Base-by-base conservation (phyloP, 2,888 invertebrate genomes). In the Pyrrhia umbra region DNA sequence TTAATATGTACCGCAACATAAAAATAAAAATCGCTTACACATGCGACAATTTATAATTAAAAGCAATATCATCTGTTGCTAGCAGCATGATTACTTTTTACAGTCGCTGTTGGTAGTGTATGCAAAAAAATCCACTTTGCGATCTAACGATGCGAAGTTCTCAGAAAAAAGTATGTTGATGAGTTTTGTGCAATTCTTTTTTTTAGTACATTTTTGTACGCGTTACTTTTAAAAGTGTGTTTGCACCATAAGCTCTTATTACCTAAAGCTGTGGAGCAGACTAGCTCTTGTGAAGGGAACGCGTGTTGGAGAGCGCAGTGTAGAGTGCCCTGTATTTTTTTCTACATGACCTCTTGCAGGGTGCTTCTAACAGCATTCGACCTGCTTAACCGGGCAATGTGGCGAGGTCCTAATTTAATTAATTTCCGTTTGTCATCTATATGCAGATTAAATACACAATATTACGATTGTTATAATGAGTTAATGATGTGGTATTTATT, bases 41-140 rank as follows among this genome's bases (percentile, higher is more conserved):
- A 68, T 63, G 67, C 20, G 73, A 58, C 66, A 64, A 30, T 30
- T 65, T 62, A 62, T 61, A 57, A 75, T 62, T 74, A 58, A 74
- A 47, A 54, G 27, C 27, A 54, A 54, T 42, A 49, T 43, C 70
- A 58, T 72, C 70, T 72, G 70, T 56, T 70, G 40, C 20, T 55
- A 21, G 30, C 37, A 23, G 8, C 34, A 51, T 47, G 18, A 63
- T 75, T 56, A 50, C 52, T 16, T 59, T 55, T 75, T 63, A 51
- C 21, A 34, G 18, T 13, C n/a, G 42, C 39, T 43, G 39, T 63
- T 51, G 45, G 21, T 15, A 18, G 15, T 16, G 18, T 25, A 56
- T 61, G 47, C 55, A 74, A 61, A 61, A 67, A 67, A 57, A 9
- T 5, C 16, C 5, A 52, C 58, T 58, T 58, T 45, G 39, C 73